Evolutionary conservation across 2,113 vertebrate species (phyloP).

Genomic region (Ptilonorhynchus violaceus): DNA sequence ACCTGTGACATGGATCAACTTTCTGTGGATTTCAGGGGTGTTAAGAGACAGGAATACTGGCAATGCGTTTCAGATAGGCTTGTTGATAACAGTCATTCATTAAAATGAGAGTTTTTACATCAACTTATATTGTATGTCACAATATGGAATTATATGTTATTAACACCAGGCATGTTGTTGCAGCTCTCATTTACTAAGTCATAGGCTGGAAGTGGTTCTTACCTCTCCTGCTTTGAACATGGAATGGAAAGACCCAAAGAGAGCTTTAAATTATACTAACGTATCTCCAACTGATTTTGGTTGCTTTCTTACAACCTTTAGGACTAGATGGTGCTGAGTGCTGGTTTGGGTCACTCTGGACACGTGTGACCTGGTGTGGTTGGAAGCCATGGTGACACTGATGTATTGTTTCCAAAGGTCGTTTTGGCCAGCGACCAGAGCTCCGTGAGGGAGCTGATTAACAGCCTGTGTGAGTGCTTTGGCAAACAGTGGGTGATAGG

Average conservation of each 20-base stretch:
- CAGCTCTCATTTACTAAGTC: background rate
- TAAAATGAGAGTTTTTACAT: background rate
- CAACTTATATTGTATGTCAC: background rate
- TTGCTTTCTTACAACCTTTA: background rate
- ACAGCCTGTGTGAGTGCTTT: background rate
- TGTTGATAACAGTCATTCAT: background rate
- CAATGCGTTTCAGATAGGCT: background rate
- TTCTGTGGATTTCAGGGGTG: background rate
- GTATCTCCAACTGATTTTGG: background rate
- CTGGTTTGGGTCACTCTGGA: rapidly evolving
- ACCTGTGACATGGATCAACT: background rate
- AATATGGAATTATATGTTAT: background rate
- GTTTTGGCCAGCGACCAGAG: background rate
- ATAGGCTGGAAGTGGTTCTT: background rate
- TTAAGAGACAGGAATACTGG: background rate
- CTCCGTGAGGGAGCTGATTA: background rate
- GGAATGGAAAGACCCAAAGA: background rate
- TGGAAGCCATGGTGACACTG: background rate
- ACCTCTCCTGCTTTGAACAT: background rate
- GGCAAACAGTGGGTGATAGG: background rate
- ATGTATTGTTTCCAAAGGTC: background rate
- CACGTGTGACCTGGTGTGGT: rapidly evolving
- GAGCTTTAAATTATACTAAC: background rate
- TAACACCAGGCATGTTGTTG: background rate
- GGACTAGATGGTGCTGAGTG: background rate